A percentile compares a stretch with the other conserved stretches of the same genome.
phyloP scores from a whole-genome alignment of 2,888 invertebrate genomes.

The Lysandra bellargus region DNA sequence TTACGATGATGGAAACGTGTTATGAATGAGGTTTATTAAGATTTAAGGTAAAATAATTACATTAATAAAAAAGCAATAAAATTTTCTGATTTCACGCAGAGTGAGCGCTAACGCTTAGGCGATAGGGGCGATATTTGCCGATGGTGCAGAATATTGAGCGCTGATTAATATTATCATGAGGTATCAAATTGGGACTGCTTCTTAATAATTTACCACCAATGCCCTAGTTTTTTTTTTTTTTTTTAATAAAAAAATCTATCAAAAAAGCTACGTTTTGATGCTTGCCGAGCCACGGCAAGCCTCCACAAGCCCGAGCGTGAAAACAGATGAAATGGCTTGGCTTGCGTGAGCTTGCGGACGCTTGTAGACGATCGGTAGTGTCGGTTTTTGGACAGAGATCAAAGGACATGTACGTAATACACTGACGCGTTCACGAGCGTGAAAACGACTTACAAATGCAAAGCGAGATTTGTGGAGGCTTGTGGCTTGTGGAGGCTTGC shows the following conservation, averaged over 20 bases:
- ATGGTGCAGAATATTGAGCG: not conserved
- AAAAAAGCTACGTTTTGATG: not conserved
- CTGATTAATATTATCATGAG: not conserved
- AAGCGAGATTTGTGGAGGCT: too few species aligned
- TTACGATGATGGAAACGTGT: not conserved
- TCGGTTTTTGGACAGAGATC: too few species aligned
- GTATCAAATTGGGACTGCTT: not conserved
- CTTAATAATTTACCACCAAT: not conserved
- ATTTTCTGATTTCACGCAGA: not conserved
- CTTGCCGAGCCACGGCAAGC: too few species aligned
- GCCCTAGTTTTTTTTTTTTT: not conserved
- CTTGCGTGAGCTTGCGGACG: too few species aligned
- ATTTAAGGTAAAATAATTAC: not conserved
- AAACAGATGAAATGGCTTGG: too few species aligned
- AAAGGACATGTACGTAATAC: too few species aligned
- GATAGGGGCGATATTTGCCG: conserved; percentile 7
- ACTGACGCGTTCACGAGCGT: too few species aligned
- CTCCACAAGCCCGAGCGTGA: too few species aligned
- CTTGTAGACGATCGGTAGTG: too few species aligned
- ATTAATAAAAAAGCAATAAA: not conserved
- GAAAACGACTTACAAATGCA: too few species aligned
- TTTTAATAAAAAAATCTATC: not conserved
- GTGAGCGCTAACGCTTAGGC: not conserved
- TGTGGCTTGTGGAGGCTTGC: too few species aligned
- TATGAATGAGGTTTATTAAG: not conserved